A percentile compares a stretch with the other conserved stretches of the same genome.
Evolutionary conservation across 2,113 vertebrate species (phyloP).

Genomic region (Chloropsis cyanopogon): DNA sequence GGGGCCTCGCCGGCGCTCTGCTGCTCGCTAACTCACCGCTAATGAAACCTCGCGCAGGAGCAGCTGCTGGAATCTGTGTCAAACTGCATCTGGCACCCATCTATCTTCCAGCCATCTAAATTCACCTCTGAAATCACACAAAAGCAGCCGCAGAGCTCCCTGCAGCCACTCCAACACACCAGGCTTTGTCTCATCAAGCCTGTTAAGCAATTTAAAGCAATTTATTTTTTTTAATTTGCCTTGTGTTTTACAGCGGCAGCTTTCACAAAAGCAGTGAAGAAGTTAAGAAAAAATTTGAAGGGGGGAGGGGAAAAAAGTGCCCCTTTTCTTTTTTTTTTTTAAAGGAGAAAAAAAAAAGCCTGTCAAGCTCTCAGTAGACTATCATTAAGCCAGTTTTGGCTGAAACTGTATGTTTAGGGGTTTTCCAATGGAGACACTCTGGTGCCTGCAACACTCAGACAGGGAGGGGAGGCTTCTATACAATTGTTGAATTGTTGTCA

Average conservation of each 20-base stretch:
- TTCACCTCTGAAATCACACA: slow-evolving; percentile 77
- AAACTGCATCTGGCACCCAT: slow-evolving; percentile 80
- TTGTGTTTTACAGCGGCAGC: slow-evolving; percentile 49
- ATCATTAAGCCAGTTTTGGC: slow-evolving; percentile 70
- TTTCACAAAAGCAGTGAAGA: slow-evolving; percentile 7
- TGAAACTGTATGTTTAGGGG: slow-evolving; percentile 67
- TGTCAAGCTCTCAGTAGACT: slow-evolving; percentile 65
- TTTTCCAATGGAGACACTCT: slow-evolving; percentile 74
- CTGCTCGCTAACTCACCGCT: slow-evolving; percentile 56
- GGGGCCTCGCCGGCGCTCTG: slow-evolving; percentile 57
- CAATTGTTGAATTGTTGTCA: slow-evolving; percentile 81
- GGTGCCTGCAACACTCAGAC: slow-evolving; percentile 72
- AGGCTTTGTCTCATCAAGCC: slow-evolving; percentile 73
- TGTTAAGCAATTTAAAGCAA: slow-evolving; percentile 68
- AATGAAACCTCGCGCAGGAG: slow-evolving; percentile 71
- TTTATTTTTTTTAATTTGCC: slow-evolving; percentile 64
- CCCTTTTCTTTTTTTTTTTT: neutral
- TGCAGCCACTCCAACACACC: slow-evolving; percentile 66
- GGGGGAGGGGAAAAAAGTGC: neutral
- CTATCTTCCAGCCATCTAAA: slow-evolving; percentile 79
- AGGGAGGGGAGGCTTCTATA: slow-evolving; percentile 72
- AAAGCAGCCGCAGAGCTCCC: slow-evolving; percentile 62
- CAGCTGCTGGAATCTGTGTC: slow-evolving; percentile 79
- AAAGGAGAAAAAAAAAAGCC: neutral
- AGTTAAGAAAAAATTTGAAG: neutral